Conservation (phyloP, 2,797 vertebrate species). For the Chlorospingus flavigularis region DNA sequence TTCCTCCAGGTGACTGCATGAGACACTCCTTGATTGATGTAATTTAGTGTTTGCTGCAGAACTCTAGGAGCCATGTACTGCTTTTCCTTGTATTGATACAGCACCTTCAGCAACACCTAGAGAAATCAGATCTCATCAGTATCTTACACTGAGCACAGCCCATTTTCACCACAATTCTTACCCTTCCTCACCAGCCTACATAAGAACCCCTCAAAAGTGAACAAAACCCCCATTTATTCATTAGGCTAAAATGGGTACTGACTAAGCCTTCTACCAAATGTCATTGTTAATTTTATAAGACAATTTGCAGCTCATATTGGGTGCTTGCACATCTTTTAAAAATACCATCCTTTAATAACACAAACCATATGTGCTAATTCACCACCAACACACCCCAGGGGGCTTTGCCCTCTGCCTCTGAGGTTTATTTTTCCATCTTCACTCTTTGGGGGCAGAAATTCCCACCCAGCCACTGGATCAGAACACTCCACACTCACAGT, state of each 20-base stretch:
- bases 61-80: conserved; percentile 97
- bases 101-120: conserved; percentile 96
- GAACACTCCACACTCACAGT: not conserved
- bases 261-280: conserved; percentile 11
- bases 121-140: not conserved
- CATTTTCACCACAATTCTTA: not conserved
- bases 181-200: not conserved
- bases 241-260: not conserved
- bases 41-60: conserved; percentile 97
- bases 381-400: not conserved
- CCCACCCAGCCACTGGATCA: not conserved
- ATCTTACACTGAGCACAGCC: conserved; percentile 62
- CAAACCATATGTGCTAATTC: not conserved
- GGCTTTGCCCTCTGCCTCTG: not conserved
- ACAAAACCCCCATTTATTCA: not conserved
- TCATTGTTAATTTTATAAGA: not conserved
- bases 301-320: not conserved
- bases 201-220: not conserved
- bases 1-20: conserved; percentile 99
- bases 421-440: not conserved
- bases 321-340: not conserved
- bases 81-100: conserved; percentile 97
- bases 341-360: not conserved
- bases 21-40: conserved; percentile 97
- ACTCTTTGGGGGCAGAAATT: not conserved